Percentiles rank a stretch among this genome's conserved stretches.
Evolutionary conservation across 2,797 vertebrate genomes (phyloP).

Genomic region (Iguana delicatissima): DNA sequence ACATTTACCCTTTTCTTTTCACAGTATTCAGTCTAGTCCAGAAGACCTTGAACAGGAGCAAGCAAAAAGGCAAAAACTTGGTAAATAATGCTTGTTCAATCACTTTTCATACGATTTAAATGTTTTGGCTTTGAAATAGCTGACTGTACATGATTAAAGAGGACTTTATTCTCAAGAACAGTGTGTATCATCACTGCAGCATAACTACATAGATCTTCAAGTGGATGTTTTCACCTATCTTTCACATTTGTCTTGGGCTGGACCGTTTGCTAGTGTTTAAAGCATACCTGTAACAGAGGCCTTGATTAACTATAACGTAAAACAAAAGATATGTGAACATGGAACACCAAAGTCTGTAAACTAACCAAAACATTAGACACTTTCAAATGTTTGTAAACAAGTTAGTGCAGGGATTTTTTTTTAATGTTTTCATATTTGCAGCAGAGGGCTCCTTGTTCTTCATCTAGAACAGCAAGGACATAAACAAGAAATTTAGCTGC

Average conservation of each 20-base stretch:
- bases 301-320: neutral
- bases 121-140: neutral
- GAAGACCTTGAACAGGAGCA: slow-evolving; percentile 67
- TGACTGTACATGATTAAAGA: neutral
- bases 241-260: neutral
- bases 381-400: slow-evolving; percentile 9
- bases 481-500: neutral
- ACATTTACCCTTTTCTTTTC: slow-evolving; percentile 47
- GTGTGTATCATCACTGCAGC: neutral
- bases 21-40: slow-evolving; percentile 56
- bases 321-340: neutral
- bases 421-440: neutral
- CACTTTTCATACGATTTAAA: neutral
- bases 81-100: slow-evolving; percentile 57
- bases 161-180: neutral
- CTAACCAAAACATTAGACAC: neutral
- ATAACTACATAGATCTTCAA: neutral
- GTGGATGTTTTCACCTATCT: neutral
- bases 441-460: neutral
- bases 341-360: neutral
- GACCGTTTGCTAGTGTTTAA: neutral
- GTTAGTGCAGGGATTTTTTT: neutral
- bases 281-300: neutral
- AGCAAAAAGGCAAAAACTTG: slow-evolving; percentile 69
- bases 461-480: neutral